A percentile compares a stretch with the other conserved stretches of the same genome.
These are phyloP conservation scores for Hemitrygon akajei DNA, from an alignment of 2,797 vertebrate genomes.

Conservation along the genomic window DNA sequence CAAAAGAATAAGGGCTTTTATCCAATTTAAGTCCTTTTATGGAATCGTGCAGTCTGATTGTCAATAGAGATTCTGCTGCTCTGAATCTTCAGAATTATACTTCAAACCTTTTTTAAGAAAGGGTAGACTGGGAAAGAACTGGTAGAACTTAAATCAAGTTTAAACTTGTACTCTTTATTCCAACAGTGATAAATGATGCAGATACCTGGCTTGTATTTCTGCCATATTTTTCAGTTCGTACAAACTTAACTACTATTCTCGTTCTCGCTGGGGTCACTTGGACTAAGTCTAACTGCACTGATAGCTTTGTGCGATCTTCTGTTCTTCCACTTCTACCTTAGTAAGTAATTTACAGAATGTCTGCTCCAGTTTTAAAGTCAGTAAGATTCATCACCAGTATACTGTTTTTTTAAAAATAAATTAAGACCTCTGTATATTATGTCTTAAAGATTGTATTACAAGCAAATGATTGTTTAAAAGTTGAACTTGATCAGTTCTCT, in stretches of 20 bases:
- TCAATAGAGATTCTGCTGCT: no score
- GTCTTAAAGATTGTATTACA: background rate
- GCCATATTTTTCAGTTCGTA: constrained; percentile 69
- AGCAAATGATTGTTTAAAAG: background rate
- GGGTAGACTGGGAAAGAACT: background rate
- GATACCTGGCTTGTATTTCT: constrained; percentile 82
- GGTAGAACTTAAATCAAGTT: background rate
- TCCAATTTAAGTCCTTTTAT: no score
- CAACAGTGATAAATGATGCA: constrained; percentile 70
- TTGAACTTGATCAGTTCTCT: background rate
- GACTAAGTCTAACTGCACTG: constrained; percentile 69
- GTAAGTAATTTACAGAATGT: constrained; percentile 54
- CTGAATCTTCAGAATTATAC: no score
- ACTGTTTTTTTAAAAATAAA: background rate
- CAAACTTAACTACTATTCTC: constrained; percentile 65
- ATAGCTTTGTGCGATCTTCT: constrained; percentile 79
- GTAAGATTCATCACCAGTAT: background rate
- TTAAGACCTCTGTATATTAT: background rate
- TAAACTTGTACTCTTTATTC: constrained; percentile 40
- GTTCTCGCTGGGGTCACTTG: constrained; percentile 70
- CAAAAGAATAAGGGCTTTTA: no score
- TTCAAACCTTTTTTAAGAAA: background rate
- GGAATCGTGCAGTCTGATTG: no score
- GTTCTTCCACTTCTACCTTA: constrained; percentile 89
- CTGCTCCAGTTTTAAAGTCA: background rate